Conservation (phyloP, 2,113 vertebrate genomes). For the Cyanistes caeruleus region DNA sequence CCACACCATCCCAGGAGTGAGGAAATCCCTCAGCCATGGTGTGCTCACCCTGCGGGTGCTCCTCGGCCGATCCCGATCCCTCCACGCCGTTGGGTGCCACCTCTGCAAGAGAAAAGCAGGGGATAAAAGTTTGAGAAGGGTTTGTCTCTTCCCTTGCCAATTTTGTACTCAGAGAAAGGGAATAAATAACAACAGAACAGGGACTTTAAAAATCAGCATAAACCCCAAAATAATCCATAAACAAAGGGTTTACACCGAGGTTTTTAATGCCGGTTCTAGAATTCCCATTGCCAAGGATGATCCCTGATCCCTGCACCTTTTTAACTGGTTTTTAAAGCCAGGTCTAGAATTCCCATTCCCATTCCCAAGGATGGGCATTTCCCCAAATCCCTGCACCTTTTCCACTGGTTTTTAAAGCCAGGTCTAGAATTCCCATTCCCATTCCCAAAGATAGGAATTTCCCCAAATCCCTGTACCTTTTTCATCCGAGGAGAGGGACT, state of each 20-base stretch:
- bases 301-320: background rate
- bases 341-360: background rate
- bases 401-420: background rate
- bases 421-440: accelerated
- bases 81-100: background rate
- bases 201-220: background rate
- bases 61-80: background rate
- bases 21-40: background rate
- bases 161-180: background rate
- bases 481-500: constrained; percentile 37
- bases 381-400: background rate
- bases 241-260: accelerated
- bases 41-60: constrained; percentile 12
- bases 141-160: background rate
- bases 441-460: accelerated
- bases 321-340: background rate
- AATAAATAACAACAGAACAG: background rate
- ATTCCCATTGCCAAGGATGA: background rate
- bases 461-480: constrained; percentile 39
- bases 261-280: background rate
- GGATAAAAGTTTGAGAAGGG: background rate
- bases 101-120: background rate
- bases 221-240: background rate
- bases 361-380: background rate
- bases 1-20: accelerated